Base-by-base conservation (phyloP, 2,113 vertebrate genomes). In the Corythaeola cristata region DNA sequence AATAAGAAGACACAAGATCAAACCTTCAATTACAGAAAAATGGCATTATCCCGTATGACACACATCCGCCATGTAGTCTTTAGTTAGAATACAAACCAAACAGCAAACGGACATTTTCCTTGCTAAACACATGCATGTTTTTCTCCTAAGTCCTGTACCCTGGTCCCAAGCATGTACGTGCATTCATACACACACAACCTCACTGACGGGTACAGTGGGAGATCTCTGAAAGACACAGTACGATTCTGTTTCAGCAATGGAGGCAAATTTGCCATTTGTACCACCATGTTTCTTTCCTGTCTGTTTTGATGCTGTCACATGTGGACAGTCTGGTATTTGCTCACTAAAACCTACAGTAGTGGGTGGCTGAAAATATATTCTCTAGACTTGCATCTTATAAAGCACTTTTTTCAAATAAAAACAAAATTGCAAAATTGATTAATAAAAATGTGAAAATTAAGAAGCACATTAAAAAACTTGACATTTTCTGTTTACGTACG, bases 401-500 rank as follows among this genome's bases (percentile, higher is more conserved):
- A 71, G 7, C 52, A 30, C 0, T n/a, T 86, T 55, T 72, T n/a
- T 3, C 4, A 49, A 79, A 67, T 37, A 66, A 52, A 63, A 73
- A 15, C 19, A 23, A 58, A 68, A 90, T 89, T 95, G 96, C 22
- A 67, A 92, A 72, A 83, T 23, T 32, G 14, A 47, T 62, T 63
- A 73, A 81, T 23, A 50, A 69, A 85, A 72, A 45, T 62, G 56
- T 50, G 81, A 91, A 82, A 67, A 85, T 39, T 23, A 83, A 35
- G 41, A 60, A 94, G 11, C 16, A 77, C 20, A 50, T 64, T 49
- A 12, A 62, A 81, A 79, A 66, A 27, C 45, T 45, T 30, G 53
- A 39, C 39, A 76, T 26, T 11, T 73, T 91, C 22, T 49, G 47
- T 89, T 28, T 92, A 98, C 98, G n/a, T 98, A 99, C 99, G 93